Evolutionary conservation across 2,113 vertebrate species (phyloP).

Genomic region (Pimephales promelas): DNA sequence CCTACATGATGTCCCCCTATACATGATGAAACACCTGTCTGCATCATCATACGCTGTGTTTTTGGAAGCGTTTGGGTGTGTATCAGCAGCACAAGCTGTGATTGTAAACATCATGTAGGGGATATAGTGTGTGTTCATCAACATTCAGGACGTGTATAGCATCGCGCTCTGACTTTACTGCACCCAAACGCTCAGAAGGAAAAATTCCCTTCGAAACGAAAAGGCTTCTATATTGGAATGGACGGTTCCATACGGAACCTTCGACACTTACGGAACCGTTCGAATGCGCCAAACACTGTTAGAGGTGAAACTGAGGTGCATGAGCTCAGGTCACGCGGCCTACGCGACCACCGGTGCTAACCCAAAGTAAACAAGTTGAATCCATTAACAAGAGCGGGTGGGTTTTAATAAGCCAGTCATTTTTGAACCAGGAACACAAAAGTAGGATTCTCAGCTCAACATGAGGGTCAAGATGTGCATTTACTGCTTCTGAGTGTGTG

Average conservation of each 20-base stretch:
- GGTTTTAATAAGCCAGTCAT: too few species aligned
- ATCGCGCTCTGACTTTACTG: conserved; percentile 37
- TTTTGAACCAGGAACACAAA: too few species aligned
- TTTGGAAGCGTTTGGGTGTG: conserved; percentile 4
- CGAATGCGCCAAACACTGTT: too few species aligned
- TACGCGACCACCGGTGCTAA: neutral
- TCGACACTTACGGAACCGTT: too few species aligned
- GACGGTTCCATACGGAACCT: too few species aligned
- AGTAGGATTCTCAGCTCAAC: too few species aligned
- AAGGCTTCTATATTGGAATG: too few species aligned
- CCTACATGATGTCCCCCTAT: neutral
- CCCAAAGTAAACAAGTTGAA: too few species aligned
- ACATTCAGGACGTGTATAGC: conserved; percentile 51
- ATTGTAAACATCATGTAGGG: neutral
- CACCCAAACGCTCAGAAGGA: conserved; percentile 3
- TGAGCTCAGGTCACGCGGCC: too few species aligned
- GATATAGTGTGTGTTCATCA: conserved; percentile 28
- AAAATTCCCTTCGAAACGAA: too few species aligned
- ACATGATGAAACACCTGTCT: conserved; percentile 2
- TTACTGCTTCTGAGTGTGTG: neutral
- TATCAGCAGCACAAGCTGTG: neutral
- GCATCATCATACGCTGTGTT: conserved; percentile 19
- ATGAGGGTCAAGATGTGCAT: neutral
- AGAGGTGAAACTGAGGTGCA: too few species aligned
- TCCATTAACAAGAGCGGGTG: too few species aligned